A percentile compares a stretch with the other conserved stretches of the same genome.
Conservation (phyloP, 2,797 vertebrate genomes). For the Pseudomugil tenellus region DNA sequence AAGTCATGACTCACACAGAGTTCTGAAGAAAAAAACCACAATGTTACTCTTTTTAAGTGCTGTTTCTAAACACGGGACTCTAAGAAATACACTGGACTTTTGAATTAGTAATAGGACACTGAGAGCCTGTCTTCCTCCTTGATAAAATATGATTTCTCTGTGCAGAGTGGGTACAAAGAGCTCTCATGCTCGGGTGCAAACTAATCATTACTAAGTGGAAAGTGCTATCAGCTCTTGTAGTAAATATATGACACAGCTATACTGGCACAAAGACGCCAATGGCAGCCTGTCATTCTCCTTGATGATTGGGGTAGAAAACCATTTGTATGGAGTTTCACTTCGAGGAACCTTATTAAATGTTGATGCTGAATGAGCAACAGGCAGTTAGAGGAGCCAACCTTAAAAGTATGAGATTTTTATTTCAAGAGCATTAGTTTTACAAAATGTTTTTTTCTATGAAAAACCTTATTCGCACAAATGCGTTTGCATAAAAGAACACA, state of each 20-base stretch:
- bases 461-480: no score
- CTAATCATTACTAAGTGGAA: slow-evolving; percentile 62
- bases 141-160: slow-evolving; percentile 46
- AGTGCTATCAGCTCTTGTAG: slow-evolving; percentile 49
- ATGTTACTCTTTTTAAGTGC: slow-evolving; percentile 21
- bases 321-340: slow-evolving; percentile 36
- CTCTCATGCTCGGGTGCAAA: slow-evolving; percentile 45
- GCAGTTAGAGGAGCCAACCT: neutral
- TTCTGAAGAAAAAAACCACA: neutral
- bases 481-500: no score
- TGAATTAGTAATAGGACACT: slow-evolving; percentile 49
- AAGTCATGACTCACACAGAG: slow-evolving; percentile 8
- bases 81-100: slow-evolving; percentile 37
- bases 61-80: slow-evolving; percentile 23
- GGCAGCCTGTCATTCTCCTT: slow-evolving; percentile 34
- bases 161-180: slow-evolving; percentile 52
- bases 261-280: slow-evolving; percentile 37
- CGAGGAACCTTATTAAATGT: slow-evolving; percentile 32
- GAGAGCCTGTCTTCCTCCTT: slow-evolving; percentile 41
- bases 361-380: slow-evolving; percentile 16
- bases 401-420: neutral
- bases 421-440: no score
- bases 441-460: no score
- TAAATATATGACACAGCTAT: slow-evolving; percentile 43
- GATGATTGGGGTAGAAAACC: slow-evolving; percentile 18